These are phyloP conservation scores for Atta cephalotes DNA, from an alignment of 1,140 invertebrate genomes.

Conservation along the genomic window DNA sequence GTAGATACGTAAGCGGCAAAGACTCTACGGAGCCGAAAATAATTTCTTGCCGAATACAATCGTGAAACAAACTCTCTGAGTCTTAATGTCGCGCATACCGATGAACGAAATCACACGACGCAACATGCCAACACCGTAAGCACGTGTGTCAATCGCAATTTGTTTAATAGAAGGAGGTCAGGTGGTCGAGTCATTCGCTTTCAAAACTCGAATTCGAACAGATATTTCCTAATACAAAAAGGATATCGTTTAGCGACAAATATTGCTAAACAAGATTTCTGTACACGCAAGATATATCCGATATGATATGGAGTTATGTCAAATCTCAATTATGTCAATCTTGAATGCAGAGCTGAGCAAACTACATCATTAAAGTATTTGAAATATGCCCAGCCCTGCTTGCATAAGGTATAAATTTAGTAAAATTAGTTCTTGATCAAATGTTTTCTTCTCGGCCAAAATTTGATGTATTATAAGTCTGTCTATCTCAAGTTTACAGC, in stretches of 20 bases:
- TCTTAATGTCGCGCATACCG: conserved; percentile 52
- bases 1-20: conserved; percentile 12
- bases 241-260: background rate
- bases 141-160: background rate
- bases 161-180: background rate
- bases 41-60: conserved; percentile 59
- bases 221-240: background rate
- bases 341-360: no score
- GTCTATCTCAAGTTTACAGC: background rate
- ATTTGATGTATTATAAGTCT: background rate
- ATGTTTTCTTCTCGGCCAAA: background rate
- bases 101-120: conserved; percentile 44
- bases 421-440: background rate
- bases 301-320: background rate
- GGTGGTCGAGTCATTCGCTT: background rate
- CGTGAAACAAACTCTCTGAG: conserved; percentile 46
- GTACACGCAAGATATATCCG: background rate
- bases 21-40: conserved; percentile 61
- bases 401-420: background rate
- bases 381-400: no score
- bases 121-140: background rate
- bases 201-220: background rate
- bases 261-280: background rate
- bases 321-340: no score
- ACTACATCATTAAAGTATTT: no score